Percentiles rank a stretch among this genome's conserved stretches.
Evolutionary conservation across 2,113 vertebrate species (phyloP).

Genomic region (Corythornis madagascariensis): DNA sequence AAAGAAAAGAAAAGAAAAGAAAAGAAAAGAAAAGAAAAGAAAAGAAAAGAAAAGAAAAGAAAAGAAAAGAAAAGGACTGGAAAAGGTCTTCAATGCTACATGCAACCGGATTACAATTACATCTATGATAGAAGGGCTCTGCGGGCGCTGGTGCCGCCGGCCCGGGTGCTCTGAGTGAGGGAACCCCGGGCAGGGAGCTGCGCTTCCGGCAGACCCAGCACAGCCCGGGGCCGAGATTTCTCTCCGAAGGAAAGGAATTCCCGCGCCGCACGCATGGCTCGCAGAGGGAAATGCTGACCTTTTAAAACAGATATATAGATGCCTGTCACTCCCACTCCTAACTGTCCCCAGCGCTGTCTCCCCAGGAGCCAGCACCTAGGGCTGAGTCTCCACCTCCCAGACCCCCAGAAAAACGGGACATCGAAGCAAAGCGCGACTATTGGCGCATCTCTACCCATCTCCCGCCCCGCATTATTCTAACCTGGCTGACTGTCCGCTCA

Average conservation of each 20-base stretch:
- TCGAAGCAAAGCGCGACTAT: rapidly evolving
- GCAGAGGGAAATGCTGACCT: background rate
- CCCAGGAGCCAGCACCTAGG: background rate
- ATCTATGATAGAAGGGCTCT: rapidly evolving
- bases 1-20: no score
- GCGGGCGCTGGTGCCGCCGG: background rate
- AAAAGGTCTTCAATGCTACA: background rate
- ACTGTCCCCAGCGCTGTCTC: background rate
- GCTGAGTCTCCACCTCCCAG: background rate
- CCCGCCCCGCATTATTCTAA: background rate
- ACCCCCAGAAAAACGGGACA: background rate
- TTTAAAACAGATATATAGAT: rapidly evolving
- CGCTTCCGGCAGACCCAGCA: background rate
- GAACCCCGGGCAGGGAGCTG: background rate
- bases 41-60: no score
- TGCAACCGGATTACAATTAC: rapidly evolving
- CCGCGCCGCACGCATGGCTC: background rate
- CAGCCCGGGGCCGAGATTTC: no score
- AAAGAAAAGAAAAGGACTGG: no score
- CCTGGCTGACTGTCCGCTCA: rapidly evolving
- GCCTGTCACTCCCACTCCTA: background rate
- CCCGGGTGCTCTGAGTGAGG: background rate
- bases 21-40: no score
- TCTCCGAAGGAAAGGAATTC: no score
- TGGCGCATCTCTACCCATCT: rapidly evolving